Evolutionary conservation across 2,797 vertebrate genomes (phyloP).

Genomic region (Crocidura indochinensis): DNA sequence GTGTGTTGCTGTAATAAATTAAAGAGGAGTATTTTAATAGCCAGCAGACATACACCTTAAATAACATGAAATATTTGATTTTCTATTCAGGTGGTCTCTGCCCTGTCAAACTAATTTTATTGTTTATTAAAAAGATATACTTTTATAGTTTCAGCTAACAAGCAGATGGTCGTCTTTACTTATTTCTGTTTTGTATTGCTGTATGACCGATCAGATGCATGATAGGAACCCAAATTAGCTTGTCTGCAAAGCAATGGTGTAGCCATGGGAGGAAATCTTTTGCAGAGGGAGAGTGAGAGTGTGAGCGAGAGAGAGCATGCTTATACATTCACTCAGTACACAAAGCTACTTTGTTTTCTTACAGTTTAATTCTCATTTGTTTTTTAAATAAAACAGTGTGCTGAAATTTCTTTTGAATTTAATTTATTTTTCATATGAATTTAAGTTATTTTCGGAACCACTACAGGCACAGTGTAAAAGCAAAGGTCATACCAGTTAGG

Average conservation of each 20-base stretch:
- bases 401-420: conserved; percentile 78
- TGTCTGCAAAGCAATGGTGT: conserved; percentile 97
- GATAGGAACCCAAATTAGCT: conserved; percentile 99
- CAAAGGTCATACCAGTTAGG: conserved; percentile 62
- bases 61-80: conserved; percentile 98
- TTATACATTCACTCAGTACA: conserved; percentile 41
- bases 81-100: conserved; percentile 98
- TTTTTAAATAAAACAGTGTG: conserved; percentile 74
- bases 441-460: conserved; percentile 65
- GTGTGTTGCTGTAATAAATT: conserved; percentile 99
- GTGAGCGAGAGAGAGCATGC: conserved; percentile 53
- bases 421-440: conserved; percentile 82
- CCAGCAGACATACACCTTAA: conserved; percentile 96
- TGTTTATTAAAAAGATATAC: conserved; percentile 99
- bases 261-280: conserved; percentile 94
- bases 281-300: conserved; percentile 58
- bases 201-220: conserved; percentile 99
- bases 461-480: conserved; percentile 76
- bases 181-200: conserved; percentile 99
- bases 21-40: conserved; percentile 98
- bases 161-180: conserved; percentile 99
- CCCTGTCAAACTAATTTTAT: conserved; percentile 98
- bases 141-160: conserved; percentile 99
- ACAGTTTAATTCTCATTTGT: conserved; percentile 80
- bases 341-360: conserved; percentile 69